Conservation (phyloP, 2,797 vertebrate species). For the Masticophis lateralis region DNA sequence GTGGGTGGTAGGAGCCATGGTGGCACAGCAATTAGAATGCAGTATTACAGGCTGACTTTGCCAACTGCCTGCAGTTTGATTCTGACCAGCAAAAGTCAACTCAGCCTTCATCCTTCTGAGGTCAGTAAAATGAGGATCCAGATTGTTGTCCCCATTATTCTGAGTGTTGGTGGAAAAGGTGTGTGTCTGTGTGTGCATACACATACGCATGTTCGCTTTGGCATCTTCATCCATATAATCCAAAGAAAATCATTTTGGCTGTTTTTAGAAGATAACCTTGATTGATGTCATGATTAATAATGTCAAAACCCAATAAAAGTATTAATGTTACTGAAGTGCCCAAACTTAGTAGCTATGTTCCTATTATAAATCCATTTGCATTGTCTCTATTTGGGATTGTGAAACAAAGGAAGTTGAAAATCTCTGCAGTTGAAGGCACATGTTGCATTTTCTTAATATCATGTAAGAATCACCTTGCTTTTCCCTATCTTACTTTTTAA, state of each 20-base stretch:
- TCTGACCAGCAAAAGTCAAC: neutral
- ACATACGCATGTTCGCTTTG: neutral
- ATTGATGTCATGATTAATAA: constrained; percentile 24
- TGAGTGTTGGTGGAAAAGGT: neutral
- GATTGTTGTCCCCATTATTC: neutral
- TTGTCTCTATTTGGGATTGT: neutral
- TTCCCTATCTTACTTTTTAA: neutral
- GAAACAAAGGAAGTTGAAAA: neutral
- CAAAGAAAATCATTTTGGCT: constrained; percentile 3
- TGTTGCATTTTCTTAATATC: constrained; percentile 21
- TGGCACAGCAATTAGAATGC: neutral
- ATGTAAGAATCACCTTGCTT: neutral
- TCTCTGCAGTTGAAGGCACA: neutral
- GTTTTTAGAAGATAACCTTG: neutral
- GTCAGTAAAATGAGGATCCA: neutral
- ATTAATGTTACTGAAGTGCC: constrained; percentile 3
- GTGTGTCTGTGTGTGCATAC: neutral
- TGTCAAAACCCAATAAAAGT: constrained; percentile 5
- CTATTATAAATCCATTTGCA: neutral
- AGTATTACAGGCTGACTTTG: neutral
- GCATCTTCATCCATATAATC: neutral
- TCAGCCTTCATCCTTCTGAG: neutral
- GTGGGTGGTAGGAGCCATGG: neutral
- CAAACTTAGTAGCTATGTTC: neutral
- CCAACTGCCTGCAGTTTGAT: neutral